Evolutionary conservation across 92 coral and sea anemone genomes (phyloP), one percentile per base, ranked within the genome.

Genomic region (Montipora capitata): DNA sequence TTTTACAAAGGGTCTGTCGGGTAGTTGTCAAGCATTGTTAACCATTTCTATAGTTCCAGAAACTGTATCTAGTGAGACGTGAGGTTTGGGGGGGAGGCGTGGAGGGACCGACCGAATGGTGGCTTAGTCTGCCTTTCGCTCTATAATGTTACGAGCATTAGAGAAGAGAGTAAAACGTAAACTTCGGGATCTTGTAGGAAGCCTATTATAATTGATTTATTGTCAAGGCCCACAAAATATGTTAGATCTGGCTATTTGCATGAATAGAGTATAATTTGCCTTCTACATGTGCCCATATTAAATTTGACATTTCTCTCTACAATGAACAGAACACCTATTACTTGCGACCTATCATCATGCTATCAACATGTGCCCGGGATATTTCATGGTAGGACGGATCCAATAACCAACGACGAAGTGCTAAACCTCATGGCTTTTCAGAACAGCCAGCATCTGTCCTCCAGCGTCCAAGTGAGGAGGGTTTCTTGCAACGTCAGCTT

Each of bases 341-440:
- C 78, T 49, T 48, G 78, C 15, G 78, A 73, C 62, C 78, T 48
- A 18, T 73, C 78, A 48, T 73, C 78, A 73, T 73, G 78, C 62
- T 62, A 73, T 73, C 78, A 73, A 73, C 78, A 73, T 73, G 78
- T 44, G 16, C 63, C 61, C 13, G 78, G 38, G 5, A 63, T 63
- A 14, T 71, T 74, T 74, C 79, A 74, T 74, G 79, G 79, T 8
- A 74, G 64, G n/a, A 54, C 45, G 48, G 79, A 51, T 7, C 79
- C 79, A 27, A 0, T 74, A 54, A 74, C 79, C 14, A 74, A 74
- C 16, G 79, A 74, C 14, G 48, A 74, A 18, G 79, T 74, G 64
- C 65, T 74, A 52, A 48, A 74, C 11, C 7, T 54, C 27, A 54
- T 54, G 65, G 79, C 79, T 74, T 74, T 65, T 17, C 17, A 74